Evolutionary conservation across 30 jellyfish, hydroid and myxozoan genomes (phyloP).

Genomic region (Cassiopea xamachana): DNA sequence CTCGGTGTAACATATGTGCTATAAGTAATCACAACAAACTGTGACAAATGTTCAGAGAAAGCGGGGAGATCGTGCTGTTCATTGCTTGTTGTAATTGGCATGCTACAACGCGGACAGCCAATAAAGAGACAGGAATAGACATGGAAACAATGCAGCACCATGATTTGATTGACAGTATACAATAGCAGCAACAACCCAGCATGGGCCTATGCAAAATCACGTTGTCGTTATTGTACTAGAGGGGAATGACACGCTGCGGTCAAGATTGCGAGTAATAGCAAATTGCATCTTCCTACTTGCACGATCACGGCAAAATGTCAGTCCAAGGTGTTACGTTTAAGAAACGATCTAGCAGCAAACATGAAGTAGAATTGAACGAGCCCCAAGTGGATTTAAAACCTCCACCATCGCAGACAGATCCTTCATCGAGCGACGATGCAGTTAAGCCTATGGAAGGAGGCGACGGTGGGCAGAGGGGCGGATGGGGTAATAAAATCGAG

Average conservation of each 20-base stretch:
- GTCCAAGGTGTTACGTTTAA: conserved; percentile 59
- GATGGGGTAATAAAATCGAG: conserved; percentile 96
- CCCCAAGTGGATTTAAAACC: conserved; percentile 58
- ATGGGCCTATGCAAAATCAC: conserved; percentile 60
- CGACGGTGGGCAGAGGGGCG: conserved; percentile 64
- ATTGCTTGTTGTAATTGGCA: too few species aligned
- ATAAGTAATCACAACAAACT: too few species aligned
- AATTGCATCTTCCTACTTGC: background rate
- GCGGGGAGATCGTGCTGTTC: too few species aligned
- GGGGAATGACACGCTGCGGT: conserved; percentile 3
- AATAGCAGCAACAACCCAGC: conserved; percentile 49
- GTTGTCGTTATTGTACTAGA: conserved; percentile 31
- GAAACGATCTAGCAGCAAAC: conserved; percentile 36
- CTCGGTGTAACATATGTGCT: too few species aligned
- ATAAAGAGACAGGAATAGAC: background rate
- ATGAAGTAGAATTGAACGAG: conserved; percentile 60
- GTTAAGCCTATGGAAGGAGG: conserved; percentile 54
- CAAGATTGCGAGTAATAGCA: background rate
- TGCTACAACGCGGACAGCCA: conserved; percentile 1
- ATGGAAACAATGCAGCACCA: background rate
- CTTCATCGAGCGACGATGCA: conserved; percentile 69
- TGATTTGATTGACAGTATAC: conserved; percentile 53
- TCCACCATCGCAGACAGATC: conserved; percentile 48
- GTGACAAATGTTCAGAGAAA: too few species aligned
- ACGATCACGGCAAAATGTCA: conserved; percentile 36